A percentile compares a stretch with the other conserved stretches of the same genome.
Evolutionary conservation across 2,888 invertebrate species (phyloP).

Genomic region (Anthophora plumipes): DNA sequence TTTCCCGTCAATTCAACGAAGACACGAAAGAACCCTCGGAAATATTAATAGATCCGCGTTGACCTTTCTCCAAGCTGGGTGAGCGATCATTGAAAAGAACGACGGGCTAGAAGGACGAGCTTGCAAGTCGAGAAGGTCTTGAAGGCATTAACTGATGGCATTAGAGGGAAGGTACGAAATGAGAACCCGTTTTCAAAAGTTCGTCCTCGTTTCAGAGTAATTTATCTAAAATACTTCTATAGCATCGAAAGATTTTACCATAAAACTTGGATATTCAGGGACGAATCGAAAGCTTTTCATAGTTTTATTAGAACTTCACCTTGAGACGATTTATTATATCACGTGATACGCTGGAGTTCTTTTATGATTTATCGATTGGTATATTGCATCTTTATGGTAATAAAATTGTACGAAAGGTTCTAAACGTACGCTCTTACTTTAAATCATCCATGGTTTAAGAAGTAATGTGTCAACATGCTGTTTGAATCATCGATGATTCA

Average conservation of each 20-base stretch:
- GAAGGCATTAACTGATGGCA: conserved; percentile 8
- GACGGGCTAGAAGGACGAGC: background rate
- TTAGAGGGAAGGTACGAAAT: background rate
- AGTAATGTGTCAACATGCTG: background rate
- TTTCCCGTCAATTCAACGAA: background rate
- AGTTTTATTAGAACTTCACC: background rate
- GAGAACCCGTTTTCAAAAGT: background rate
- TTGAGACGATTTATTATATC: background rate
- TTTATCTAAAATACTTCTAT: background rate
- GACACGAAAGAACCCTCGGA: background rate
- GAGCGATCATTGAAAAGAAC: background rate
- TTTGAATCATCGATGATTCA: conserved; percentile 20
- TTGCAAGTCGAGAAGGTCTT: background rate
- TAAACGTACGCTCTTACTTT: background rate
- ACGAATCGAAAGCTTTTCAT: background rate
- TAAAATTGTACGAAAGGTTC: background rate
- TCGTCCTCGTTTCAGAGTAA: conserved; percentile 6
- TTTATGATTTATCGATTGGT: background rate
- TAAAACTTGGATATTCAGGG: background rate
- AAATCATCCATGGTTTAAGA: background rate
- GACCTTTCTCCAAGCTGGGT: background rate
- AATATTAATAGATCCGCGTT: background rate
- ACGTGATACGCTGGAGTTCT: background rate
- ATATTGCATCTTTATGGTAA: background rate
- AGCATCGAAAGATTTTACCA: background rate